A percentile compares a stretch with the other conserved stretches of the same genome.
phyloP scores from a whole-genome alignment of 2,797 vertebrate species.

The Synaphobranchus kaupii region DNA sequence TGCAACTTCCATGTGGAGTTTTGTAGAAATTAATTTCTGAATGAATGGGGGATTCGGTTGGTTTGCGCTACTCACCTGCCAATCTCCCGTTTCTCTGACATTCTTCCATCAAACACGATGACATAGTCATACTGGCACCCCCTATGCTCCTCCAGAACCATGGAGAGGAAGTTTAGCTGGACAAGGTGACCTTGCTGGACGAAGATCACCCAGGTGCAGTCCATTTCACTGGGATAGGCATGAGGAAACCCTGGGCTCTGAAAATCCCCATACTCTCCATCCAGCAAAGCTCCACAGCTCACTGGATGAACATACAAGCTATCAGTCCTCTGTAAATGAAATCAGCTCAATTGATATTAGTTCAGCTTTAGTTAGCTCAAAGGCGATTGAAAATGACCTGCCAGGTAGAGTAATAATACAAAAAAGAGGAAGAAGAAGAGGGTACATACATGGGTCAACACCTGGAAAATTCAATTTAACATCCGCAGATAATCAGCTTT shows the following conservation, averaged over 20 bases:
- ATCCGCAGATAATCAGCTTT: too few relatives aligned
- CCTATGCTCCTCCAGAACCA: conserved; percentile 44
- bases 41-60: neutral
- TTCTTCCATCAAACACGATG: conserved; percentile 42
- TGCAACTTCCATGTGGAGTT: neutral
- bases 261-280: conserved; percentile 35
- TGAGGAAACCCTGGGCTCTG: conserved; percentile 48
- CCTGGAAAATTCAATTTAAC: too few relatives aligned
- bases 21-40: neutral
- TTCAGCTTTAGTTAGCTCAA: too few relatives aligned
- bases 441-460: too few relatives aligned
- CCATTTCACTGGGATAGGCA: conserved; percentile 48
- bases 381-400: neutral
- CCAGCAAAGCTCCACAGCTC: conserved; percentile 42
- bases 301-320: conserved; percentile 28
- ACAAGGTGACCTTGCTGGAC: conserved; percentile 37
- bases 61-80: conserved; percentile 39
- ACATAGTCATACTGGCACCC: conserved; percentile 48
- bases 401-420: neutral
- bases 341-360: too few relatives aligned
- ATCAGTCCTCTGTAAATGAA: neutral
- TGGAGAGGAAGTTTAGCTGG: conserved; percentile 36
- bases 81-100: conserved; percentile 21
- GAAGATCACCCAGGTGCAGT: conserved; percentile 45
- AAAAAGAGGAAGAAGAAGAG: neutral